Conservation (phyloP, 2,797 vertebrate species). For the Sibirionetta formosa region DNA sequence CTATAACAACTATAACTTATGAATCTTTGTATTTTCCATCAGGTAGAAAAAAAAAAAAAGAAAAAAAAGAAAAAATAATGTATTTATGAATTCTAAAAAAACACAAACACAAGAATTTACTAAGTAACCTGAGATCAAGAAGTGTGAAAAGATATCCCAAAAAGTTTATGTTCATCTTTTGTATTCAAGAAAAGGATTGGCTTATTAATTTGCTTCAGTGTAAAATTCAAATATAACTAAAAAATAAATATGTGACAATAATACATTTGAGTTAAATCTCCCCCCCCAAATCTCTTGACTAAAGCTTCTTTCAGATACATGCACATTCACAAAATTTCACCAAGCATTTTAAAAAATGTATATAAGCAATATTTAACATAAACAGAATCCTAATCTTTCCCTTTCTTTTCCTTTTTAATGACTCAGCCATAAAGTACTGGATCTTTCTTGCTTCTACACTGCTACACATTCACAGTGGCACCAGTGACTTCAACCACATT, state of each 20-base stretch:
- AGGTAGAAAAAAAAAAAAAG: fast-evolving
- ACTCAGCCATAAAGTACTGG: not conserved
- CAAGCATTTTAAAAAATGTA: not conserved
- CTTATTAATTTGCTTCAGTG: not conserved
- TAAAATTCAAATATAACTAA: not conserved
- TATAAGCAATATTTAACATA: not conserved
- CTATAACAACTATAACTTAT: not conserved
- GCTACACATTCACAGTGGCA: not conserved
- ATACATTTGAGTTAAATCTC: not conserved
- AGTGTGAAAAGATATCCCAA: not conserved
- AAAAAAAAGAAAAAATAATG: not conserved
- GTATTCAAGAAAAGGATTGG: not conserved
- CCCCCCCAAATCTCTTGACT: not conserved
- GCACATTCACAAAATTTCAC: not conserved
- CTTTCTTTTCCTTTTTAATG: not conserved
- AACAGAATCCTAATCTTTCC: not conserved
- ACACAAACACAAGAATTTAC: not conserved
- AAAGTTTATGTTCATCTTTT: not conserved
- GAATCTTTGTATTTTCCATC: not conserved
- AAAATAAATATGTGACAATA: not conserved
- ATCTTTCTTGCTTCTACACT: not conserved
- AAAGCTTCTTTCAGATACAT: not conserved
- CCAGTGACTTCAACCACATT: not conserved
- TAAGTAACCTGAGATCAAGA: not conserved
- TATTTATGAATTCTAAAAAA: not conserved